A percentile compares a stretch with the other conserved stretches of the same genome.
Conservation (phyloP, 2,797 vertebrate genomes). For the Muraenolepis orangiensis region DNA sequence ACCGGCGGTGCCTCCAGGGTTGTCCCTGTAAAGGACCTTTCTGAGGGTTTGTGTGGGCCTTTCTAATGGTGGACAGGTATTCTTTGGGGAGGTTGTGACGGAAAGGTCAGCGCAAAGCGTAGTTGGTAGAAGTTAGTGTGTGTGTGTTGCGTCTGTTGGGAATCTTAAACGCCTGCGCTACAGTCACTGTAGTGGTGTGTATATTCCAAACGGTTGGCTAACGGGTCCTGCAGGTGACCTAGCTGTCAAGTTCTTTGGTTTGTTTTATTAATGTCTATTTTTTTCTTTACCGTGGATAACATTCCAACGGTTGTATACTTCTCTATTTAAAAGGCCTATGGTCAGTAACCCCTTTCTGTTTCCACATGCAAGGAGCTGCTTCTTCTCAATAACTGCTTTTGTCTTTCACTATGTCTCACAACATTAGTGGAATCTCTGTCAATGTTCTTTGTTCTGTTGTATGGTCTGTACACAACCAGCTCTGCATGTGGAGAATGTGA, state of each 20-base stretch:
- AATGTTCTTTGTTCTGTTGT: background rate
- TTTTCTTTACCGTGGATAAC: background rate
- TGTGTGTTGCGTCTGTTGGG: background rate
- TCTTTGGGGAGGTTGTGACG: background rate
- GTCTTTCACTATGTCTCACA: background rate
- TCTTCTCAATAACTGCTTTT: background rate
- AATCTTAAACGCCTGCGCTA: background rate
- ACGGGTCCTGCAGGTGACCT: background rate
- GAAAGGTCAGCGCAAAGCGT: background rate
- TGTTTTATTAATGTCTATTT: background rate
- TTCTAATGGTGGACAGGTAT: background rate
- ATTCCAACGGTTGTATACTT: background rate
- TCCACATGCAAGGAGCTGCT: background rate
- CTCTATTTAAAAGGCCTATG: no score
- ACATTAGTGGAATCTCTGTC: background rate
- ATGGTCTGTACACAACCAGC: background rate
- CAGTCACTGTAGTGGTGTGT: constrained; percentile 9
- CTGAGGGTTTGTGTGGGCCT: no score
- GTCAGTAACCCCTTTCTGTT: background rate
- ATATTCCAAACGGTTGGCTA: background rate
- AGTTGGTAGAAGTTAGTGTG: background rate
- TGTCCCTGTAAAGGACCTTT: background rate
- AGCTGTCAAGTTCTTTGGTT: background rate
- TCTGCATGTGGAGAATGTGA: background rate
- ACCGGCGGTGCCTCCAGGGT: background rate